Evolutionary conservation across 37 sponge, comb jelly and placozoan genomes (phyloP).

Genomic region (Geodia barretti): DNA sequence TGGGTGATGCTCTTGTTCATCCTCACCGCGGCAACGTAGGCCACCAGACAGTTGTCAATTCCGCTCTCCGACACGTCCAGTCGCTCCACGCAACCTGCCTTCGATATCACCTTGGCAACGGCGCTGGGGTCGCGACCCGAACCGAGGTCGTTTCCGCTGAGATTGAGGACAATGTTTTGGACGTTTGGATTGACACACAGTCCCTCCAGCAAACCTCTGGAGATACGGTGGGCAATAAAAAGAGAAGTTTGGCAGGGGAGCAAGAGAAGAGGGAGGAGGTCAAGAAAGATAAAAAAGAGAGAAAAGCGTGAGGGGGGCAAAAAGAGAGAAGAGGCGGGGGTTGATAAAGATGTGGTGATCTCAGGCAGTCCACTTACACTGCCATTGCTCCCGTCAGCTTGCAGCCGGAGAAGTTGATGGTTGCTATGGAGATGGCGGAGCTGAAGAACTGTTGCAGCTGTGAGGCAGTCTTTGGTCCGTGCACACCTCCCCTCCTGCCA

Average conservation of each 20-base stretch:
- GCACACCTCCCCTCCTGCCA: conserved; percentile 7
- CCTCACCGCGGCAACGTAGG: conserved; percentile 19
- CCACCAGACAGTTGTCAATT: conserved; percentile 21
- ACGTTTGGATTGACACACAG: conserved; percentile 66
- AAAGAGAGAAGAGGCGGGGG: neutral
- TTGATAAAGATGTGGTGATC: neutral
- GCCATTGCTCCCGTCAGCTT: conserved; percentile 44
- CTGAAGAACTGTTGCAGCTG: conserved; percentile 67
- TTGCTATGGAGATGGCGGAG: conserved; percentile 61
- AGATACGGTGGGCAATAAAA: neutral
- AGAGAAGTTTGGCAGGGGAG: too few species aligned
- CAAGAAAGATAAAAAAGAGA: neutral
- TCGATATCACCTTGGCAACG: conserved; percentile 17
- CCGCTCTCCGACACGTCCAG: conserved; percentile 54
- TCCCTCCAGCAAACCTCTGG: conserved; percentile 73
- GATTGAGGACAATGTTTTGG: conserved; percentile 25
- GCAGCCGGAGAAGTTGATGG: conserved; percentile 50
- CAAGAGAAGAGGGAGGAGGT: neutral
- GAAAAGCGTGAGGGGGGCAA: too few species aligned
- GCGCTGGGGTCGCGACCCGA: neutral
- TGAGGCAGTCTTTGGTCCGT: conserved; percentile 2
- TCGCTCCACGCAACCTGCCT: conserved; percentile 19
- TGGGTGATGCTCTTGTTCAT: conserved; percentile 43
- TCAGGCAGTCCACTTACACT: too few species aligned
- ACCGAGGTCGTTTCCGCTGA: conserved; percentile 60